These are phyloP conservation scores for Polyommatus icarus DNA, from an alignment of 2,888 invertebrate genomes.

Conservation along the genomic window DNA sequence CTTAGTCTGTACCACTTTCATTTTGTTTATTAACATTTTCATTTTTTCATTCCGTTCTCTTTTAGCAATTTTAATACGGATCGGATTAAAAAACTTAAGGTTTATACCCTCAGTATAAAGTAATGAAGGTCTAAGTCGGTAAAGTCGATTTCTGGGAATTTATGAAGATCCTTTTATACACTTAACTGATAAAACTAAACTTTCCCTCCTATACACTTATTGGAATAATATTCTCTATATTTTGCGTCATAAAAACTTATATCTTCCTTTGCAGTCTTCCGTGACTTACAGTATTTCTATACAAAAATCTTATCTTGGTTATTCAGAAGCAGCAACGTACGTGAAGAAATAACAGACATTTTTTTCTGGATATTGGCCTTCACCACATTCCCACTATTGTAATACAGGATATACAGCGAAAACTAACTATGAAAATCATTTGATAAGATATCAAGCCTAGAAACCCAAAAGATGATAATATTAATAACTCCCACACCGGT, in stretches of 20 bases:
- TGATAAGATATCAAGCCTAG: no score
- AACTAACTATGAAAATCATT: no score
- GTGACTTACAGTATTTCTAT: neutral
- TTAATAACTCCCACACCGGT: no score
- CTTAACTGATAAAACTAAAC: neutral
- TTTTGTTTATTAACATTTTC: slow-evolving; percentile 9
- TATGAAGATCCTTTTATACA: neutral
- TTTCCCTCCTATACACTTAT: neutral
- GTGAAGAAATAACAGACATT: no score
- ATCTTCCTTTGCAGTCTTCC: neutral
- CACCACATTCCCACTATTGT: no score
- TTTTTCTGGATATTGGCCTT: no score
- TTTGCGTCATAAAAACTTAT: neutral
- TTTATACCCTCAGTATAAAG: neutral
- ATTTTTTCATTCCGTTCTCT: neutral
- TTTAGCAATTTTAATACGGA: neutral
- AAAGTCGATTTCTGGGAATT: neutral
- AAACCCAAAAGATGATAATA: no score
- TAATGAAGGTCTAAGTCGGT: neutral
- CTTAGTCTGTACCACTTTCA: neutral
- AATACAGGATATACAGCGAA: no score
- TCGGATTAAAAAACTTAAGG: neutral
- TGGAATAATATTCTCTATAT: neutral
- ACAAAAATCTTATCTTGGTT: neutral
- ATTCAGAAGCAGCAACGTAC: no score